Evolutionary conservation across 2,888 invertebrate species (phyloP).

Genomic region (Therioaphis trifolii): DNA sequence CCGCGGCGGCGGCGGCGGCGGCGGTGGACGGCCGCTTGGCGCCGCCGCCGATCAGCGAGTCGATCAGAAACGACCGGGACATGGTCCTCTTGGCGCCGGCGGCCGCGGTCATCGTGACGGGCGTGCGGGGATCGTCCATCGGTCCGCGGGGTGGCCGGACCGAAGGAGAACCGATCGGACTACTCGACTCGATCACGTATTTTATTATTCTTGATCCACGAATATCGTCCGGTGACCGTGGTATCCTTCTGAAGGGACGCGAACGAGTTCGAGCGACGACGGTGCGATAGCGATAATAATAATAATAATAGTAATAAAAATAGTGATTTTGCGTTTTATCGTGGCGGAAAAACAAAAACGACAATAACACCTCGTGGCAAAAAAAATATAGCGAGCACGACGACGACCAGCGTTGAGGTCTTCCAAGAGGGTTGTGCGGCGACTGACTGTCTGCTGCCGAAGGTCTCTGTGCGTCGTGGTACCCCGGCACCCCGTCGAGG

Average conservation of each 20-base stretch:
- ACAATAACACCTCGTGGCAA: too few species aligned
- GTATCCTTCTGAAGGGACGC: too few species aligned
- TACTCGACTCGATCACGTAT: too few species aligned
- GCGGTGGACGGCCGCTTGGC: slow-evolving; percentile 68
- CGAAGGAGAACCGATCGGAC: not conserved
- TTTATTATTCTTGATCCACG: too few species aligned
- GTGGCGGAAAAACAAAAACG: too few species aligned
- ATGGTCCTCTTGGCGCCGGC: slow-evolving; percentile 69
- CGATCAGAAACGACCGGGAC: slow-evolving; percentile 86
- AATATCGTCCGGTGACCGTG: too few species aligned
- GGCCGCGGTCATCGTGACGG: slow-evolving; percentile 34
- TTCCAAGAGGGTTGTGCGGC: slow-evolving; percentile 22
- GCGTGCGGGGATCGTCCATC: slow-evolving; percentile 39
- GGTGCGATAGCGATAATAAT: too few species aligned
- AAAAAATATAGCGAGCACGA: not conserved
- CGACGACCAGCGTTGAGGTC: slow-evolving; percentile 60
- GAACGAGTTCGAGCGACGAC: too few species aligned
- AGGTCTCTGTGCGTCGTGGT: not conserved
- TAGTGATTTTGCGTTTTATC: too few species aligned
- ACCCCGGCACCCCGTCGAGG: not conserved
- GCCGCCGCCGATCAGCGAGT: slow-evolving; percentile 76
- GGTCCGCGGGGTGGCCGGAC: not conserved
- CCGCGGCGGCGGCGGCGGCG: slow-evolving; percentile 70
- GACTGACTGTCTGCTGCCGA: slow-evolving; percentile 36
- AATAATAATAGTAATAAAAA: too few species aligned